Percentiles rank a stretch among this genome's conserved stretches.
Evolutionary conservation across 2,888 invertebrate species (phyloP).

Genomic region (Nematopogon swammerdamellus): DNA sequence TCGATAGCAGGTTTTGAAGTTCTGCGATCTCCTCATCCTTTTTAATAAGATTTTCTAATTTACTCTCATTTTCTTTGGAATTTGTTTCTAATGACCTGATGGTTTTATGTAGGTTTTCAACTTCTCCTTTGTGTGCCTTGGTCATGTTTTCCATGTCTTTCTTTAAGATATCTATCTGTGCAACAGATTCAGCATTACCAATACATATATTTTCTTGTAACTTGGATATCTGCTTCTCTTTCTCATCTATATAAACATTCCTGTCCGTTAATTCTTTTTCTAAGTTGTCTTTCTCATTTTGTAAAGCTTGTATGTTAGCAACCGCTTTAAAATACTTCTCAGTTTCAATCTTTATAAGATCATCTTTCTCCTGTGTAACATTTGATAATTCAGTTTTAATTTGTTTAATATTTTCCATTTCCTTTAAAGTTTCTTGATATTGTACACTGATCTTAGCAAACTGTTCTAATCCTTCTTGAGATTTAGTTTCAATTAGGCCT

Average conservation of each 20-base stretch:
- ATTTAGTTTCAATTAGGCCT: slow-evolving; percentile 26
- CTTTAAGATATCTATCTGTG: slow-evolving; percentile 28
- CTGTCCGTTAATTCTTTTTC: slow-evolving; percentile 25
- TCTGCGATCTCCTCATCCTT: slow-evolving; percentile 37
- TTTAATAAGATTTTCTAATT: slow-evolving; percentile 28
- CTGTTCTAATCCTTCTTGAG: slow-evolving; percentile 23
- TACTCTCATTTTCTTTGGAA: slow-evolving; percentile 27
- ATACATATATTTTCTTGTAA: slow-evolving; percentile 26
- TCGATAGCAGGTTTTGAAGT: slow-evolving; percentile 32
- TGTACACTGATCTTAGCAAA: slow-evolving; percentile 25
- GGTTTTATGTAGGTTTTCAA: slow-evolving; percentile 34
- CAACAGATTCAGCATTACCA: slow-evolving; percentile 29
- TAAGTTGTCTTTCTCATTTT: slow-evolving; percentile 27
- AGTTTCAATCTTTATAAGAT: slow-evolving; percentile 26
- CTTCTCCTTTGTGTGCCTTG: slow-evolving; percentile 30
- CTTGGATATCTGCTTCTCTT: slow-evolving; percentile 24
- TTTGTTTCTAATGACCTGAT: slow-evolving; percentile 27
- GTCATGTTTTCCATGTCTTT: slow-evolving; percentile 32
- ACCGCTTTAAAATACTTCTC: slow-evolving; percentile 26
- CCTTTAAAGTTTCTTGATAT: slow-evolving; percentile 22
- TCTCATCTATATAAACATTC: slow-evolving; percentile 25
- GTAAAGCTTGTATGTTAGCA: slow-evolving; percentile 23
- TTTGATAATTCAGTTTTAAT: slow-evolving; percentile 23
- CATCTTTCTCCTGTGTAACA: slow-evolving; percentile 30
- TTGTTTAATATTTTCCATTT: slow-evolving; percentile 24